Conservation (phyloP, 2,797 vertebrate genomes). For the Aulostomus chinensis region DNA sequence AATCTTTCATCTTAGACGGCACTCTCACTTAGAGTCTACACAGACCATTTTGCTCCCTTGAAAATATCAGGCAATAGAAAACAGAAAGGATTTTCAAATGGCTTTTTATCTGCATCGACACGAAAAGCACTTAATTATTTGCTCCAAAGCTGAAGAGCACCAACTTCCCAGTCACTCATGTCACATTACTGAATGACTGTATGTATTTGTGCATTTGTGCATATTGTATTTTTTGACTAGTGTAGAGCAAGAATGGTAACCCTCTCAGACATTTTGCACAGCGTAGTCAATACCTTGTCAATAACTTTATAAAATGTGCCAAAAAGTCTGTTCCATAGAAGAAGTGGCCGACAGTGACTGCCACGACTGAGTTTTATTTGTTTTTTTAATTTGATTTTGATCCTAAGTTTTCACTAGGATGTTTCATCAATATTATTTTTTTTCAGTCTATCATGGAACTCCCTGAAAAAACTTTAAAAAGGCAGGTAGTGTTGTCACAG, state of each 20-base stretch:
- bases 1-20: slow-evolving; percentile 74
- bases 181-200: slow-evolving; percentile 39
- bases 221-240: slow-evolving; percentile 21
- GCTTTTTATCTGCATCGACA: slow-evolving; percentile 40
- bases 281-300: slow-evolving; percentile 66
- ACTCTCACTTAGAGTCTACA: slow-evolving; percentile 51
- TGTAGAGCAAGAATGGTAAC: slow-evolving; percentile 31
- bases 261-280: slow-evolving; percentile 46
- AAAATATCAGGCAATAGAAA: slow-evolving; percentile 58
- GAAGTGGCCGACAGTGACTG: slow-evolving; percentile 54
- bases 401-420: slow-evolving; percentile 9
- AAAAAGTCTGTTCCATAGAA: slow-evolving; percentile 54
- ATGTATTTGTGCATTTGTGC: slow-evolving; percentile 29
- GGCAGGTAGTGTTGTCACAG: no score
- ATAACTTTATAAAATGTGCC: slow-evolving; percentile 57
- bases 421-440: not conserved
- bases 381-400: slow-evolving; percentile 16
- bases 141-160: slow-evolving; percentile 44
- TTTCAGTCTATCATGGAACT: not conserved
- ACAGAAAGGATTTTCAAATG: slow-evolving; percentile 47
- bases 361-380: slow-evolving; percentile 30
- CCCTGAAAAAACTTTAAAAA: no score
- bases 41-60: slow-evolving; percentile 64
- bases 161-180: slow-evolving; percentile 45
- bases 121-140: slow-evolving; percentile 65